Evolutionary conservation across 2,797 vertebrate species (phyloP), one percentile per base, ranked within the genome.

Genomic region (Manis crassicaudata): DNA sequence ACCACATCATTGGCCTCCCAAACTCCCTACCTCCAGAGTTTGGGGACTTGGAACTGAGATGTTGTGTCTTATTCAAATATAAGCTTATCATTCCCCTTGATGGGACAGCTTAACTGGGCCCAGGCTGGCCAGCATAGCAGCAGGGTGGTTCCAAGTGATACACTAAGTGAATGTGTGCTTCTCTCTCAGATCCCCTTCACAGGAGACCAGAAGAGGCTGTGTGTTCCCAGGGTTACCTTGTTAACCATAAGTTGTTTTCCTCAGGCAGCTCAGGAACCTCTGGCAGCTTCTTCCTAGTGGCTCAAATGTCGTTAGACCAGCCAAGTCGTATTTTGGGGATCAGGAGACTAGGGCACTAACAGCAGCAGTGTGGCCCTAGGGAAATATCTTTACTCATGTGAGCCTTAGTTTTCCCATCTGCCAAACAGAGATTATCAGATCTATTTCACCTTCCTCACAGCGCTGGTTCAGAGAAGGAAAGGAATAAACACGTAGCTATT

Each of bases 351-450:
- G 16, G 7, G 18, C 32, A 68, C 37, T 92, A 88, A 80, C 17
- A 76, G 7, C 23, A 67, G 32, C 35, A 65, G 50, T 93, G 32
- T 93, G 68, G 21, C 25, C 62, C 46, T 92, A 43, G 20, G 73
- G 52, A 92, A 96, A 80, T 76, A 20, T 86, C 32, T 90, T 86
- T 60, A 79, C 68, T 80, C 81, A 14, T 56, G 14, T 85, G 56
- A n/a, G 10, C 58, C 70, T 93, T 80, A 35, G 35, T 94, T 96
- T 93, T 43, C 63, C 52, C 46, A 80, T 88, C 18, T 94, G 16
- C 25, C n/a, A 93, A 88, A 91, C 70, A 43, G 54, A 88, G 10
- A 87, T 54, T 21, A 67, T 86, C 20, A 70, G 20, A 92, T 86
- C 43, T 81, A 21, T 52, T 87, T 89, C 40, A 88, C 29, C 63